Evolutionary conservation across 2,888 invertebrate genomes (phyloP).

Genomic region (Melieria omissa): DNA sequence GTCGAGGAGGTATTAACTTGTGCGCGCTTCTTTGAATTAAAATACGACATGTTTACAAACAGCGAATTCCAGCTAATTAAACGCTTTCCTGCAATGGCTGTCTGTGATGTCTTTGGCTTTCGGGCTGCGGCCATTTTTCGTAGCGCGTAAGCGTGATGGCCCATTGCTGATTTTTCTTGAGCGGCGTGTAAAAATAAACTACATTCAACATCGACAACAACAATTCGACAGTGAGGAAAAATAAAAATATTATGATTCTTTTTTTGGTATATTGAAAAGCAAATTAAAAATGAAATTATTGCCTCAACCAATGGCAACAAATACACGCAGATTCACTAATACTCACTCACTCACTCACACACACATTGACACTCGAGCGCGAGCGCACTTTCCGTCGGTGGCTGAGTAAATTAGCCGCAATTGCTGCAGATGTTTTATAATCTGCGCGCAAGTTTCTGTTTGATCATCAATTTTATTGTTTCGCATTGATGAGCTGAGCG

Average conservation of each 20-base stretch:
- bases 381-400: background rate
- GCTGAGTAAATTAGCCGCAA: conserved; percentile 4
- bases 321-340: background rate
- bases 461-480: conserved; percentile 63
- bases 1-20: conserved; percentile 30
- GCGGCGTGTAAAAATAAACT: no score
- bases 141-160: no score
- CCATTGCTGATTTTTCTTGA: no score
- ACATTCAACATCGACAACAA: background rate
- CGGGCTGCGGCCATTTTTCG: no score
- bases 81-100: conserved; percentile 13
- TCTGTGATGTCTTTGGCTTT: conserved; percentile 6
- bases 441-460: conserved; percentile 59
- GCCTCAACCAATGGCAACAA: background rate
- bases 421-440: conserved; percentile 11
- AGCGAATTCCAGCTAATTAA: conserved; percentile 35
- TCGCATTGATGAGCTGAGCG: conserved; percentile 16
- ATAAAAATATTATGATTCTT: conserved; percentile 1
- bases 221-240: background rate
- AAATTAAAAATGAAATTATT: conserved; percentile 8
- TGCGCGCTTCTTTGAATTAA: conserved; percentile 28
- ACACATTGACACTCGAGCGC: background rate
- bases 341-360: background rate
- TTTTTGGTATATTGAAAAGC: background rate
- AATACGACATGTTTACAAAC: conserved; percentile 36